phyloP scores from a whole-genome alignment of 2,797 vertebrate genomes.

The Arrhamphus sclerolepis region DNA sequence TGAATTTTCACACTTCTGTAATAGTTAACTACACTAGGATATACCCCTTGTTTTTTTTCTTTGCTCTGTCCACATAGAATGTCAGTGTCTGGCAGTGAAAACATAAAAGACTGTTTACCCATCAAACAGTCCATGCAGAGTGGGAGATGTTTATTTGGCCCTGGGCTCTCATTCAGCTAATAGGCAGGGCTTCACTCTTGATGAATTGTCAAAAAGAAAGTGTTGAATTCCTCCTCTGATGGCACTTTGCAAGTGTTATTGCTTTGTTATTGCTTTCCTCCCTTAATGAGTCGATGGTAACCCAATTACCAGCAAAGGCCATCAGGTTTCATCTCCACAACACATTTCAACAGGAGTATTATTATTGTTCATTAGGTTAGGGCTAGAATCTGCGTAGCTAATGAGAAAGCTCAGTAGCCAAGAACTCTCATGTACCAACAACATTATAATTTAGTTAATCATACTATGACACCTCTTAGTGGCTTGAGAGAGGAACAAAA shows the following conservation, averaged over 20 bases:
- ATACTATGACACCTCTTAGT: constrained; percentile 74
- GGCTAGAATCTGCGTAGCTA: constrained; percentile 66
- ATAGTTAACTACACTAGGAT: constrained; percentile 59
- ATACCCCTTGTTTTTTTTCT: constrained; percentile 38
- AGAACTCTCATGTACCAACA: constrained; percentile 65
- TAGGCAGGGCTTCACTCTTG: constrained; percentile 64
- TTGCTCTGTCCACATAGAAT: constrained; percentile 50
- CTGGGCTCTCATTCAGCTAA: constrained; percentile 69
- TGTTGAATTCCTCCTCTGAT: constrained; percentile 67
- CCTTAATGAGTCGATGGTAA: constrained; percentile 73
- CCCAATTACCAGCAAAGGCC: constrained; percentile 71
- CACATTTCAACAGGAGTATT: constrained; percentile 71
- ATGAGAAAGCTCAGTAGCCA: constrained; percentile 73
- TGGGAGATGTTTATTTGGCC: constrained; percentile 71
- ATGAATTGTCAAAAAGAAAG: constrained; percentile 73
- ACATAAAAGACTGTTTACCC: constrained; percentile 75
- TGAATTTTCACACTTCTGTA: constrained; percentile 50
- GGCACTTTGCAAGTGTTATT: constrained; percentile 72
- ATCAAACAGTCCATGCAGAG: constrained; percentile 61
- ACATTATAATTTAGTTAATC: constrained; percentile 78
- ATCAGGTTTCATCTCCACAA: constrained; percentile 69
- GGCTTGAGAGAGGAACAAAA: constrained; percentile 61
- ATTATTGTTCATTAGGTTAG: constrained; percentile 82
- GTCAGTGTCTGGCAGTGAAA: constrained; percentile 42
- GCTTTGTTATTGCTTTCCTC: constrained; percentile 70